Evolutionary conservation across 2,113 vertebrate genomes (phyloP), one percentile per base, ranked within the genome.

Genomic region (Toxostoma redivivum): DNA sequence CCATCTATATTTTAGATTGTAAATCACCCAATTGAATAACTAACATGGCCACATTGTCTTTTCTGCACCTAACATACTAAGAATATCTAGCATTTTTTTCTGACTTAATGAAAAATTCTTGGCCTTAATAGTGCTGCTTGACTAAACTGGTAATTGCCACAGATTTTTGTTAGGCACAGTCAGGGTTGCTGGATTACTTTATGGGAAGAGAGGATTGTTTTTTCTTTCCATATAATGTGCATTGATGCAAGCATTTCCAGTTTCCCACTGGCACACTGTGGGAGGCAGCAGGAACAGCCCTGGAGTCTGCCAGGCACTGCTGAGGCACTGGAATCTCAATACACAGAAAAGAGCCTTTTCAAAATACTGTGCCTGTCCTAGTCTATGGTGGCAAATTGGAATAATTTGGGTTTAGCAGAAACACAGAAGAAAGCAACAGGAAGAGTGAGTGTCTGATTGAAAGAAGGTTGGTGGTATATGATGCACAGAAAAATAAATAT

Each of bases 1-100:
- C 31, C 3, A 19, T 62, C 47, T 70, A 25, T 17, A 31, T 13
- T 61, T 81, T 21, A 47, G 18, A 44, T 11, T 85, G 7, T 42
- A 77, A 69, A 53, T 69, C 33, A 22, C 7, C 1, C 5, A 5
- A 0, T 0, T 54, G 24, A 84, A 27, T 15, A 84, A 66, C 0
- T 4, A 47, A 23, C 3, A 45, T 11, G 12, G 28, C 3, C 1
- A 40, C 6, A 2, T 40, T 45, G 16, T 80, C 24, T 53, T n/a
- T 44, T 80, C 28, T 64, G 33, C 12, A 42, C 7, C 44, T 15
- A 37, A 4, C 8, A 28, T 16, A 30, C 6, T 27, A 54, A 81
- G 9, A 58, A 37, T 18, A 47, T 20, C 21, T 77, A 15, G 4
- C 8, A 2, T 61, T 21, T 76, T 76, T 85, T 74, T n/a, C 38